These are phyloP conservation scores for Pterocles burchelli DNA, from an alignment of 2,113 vertebrate genomes.

Conservation along the genomic window DNA sequence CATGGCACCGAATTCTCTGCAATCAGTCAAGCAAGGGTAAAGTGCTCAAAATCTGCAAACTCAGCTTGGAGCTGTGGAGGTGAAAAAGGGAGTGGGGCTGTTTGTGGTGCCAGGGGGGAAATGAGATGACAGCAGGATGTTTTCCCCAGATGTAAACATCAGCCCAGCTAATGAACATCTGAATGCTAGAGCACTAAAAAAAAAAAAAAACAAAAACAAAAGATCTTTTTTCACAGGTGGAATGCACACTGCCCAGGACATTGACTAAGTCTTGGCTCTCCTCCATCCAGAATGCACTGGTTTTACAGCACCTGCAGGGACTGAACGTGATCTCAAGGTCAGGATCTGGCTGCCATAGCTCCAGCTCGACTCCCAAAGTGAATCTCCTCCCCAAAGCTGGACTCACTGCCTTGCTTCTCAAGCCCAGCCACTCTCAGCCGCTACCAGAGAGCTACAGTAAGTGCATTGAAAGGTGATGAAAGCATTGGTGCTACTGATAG, in stretches of 20 bases:
- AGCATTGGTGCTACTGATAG: conserved; percentile 70
- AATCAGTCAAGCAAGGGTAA: conserved; percentile 17
- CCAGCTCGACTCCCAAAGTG: neutral
- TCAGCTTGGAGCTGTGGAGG: neutral
- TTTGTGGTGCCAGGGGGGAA: neutral
- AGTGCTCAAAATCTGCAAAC: conserved; percentile 43
- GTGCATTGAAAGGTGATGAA: conserved; percentile 71
- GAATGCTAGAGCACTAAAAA: conserved; percentile 4
- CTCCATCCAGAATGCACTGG: neutral
- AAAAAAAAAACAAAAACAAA: neutral
- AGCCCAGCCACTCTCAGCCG: conserved; percentile 4
- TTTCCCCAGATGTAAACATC: conserved; percentile 5
- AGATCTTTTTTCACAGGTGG: neutral
- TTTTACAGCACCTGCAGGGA: conserved; percentile 23
- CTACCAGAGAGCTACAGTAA: conserved; percentile 61
- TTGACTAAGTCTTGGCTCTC: neutral
- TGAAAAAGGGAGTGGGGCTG: neutral
- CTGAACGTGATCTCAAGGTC: neutral
- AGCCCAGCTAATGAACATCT: conserved; percentile 10
- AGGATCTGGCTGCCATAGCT: neutral
- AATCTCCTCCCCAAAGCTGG: neutral
- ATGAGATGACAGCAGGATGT: neutral
- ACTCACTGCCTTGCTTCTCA: neutral
- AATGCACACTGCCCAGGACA: conserved; percentile 3
- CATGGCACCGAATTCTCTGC: conserved; percentile 11